Percentiles rank a stretch among this genome's conserved stretches.
Conservation (phyloP, 2,113 vertebrate genomes). For the Hippoglossus stenolepis region DNA sequence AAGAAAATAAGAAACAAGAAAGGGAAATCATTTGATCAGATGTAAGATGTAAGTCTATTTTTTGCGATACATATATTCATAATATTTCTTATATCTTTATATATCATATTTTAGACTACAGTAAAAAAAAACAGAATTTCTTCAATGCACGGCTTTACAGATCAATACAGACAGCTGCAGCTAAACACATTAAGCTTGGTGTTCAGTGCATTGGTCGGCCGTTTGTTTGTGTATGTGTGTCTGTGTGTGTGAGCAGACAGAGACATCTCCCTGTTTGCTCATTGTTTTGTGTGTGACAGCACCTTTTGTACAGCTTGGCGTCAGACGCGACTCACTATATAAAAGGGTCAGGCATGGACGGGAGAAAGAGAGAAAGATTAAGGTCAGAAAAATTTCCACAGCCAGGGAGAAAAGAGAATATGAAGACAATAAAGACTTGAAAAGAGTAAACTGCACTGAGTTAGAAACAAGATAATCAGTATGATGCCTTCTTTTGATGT, state of each 20-base stretch:
- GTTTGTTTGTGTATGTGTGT: constrained; percentile 24
- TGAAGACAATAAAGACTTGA: constrained; percentile 41
- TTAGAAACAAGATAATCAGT: constrained; percentile 38
- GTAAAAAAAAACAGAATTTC: constrained; percentile 2
- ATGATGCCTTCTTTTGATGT: constrained; percentile 12
- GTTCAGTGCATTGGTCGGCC: constrained; percentile 23
- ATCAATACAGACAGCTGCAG: constrained; percentile 41
- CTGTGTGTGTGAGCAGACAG: constrained; percentile 51
- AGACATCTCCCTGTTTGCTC: constrained; percentile 65
- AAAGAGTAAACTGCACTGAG: constrained; percentile 26
- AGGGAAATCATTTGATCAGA: too few relatives aligned
- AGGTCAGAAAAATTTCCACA: constrained; percentile 72
- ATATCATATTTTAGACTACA: neutral
- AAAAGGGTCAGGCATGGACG: constrained; percentile 55
- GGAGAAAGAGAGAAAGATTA: constrained; percentile 60
- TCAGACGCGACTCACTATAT: constrained; percentile 63
- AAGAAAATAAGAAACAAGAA: too few relatives aligned
- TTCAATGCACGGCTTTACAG: constrained; percentile 1
- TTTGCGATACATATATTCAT: neutral
- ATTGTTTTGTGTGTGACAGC: constrained; percentile 59
- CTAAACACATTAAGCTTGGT: constrained; percentile 51
- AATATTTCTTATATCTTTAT: neutral
- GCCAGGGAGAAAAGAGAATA: constrained; percentile 37
- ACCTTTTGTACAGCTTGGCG: constrained; percentile 67
- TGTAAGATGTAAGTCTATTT: neutral